These are phyloP conservation scores for Pogonocichla stellata DNA, from an alignment of 2,113 vertebrate species.

Conservation along the genomic window DNA sequence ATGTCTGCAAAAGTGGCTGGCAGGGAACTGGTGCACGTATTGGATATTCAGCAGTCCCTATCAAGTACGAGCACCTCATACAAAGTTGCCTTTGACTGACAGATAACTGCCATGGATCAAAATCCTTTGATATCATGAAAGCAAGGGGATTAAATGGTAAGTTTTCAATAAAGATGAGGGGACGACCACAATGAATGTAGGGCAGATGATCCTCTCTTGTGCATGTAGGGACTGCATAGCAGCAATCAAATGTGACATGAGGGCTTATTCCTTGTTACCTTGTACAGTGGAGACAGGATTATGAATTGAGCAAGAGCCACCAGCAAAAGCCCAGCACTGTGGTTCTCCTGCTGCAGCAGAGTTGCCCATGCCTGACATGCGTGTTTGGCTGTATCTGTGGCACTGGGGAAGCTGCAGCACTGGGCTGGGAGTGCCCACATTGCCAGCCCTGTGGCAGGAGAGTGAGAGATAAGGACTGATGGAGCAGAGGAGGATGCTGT, in stretches of 20 bases:
- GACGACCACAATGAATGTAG: neutral
- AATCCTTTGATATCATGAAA: constrained; percentile 6
- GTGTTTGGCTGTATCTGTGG: neutral
- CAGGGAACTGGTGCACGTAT: neutral
- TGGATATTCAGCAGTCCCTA: neutral
- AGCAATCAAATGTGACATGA: neutral
- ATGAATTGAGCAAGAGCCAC: neutral
- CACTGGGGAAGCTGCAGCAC: neutral
- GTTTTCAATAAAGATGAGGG: constrained; percentile 15
- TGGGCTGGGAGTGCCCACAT: fast-evolving
- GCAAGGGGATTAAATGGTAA: neutral
- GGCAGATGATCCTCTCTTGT: neutral
- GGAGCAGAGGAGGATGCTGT: neutral
- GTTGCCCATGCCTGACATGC: fast-evolving
- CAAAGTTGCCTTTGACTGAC: constrained; percentile 12
- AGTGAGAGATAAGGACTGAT: neutral
- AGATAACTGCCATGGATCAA: neutral
- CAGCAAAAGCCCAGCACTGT: neutral
- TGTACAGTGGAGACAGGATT: neutral
- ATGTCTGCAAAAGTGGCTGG: neutral
- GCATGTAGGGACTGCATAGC: neutral
- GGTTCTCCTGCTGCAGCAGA: neutral
- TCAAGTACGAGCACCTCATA: neutral
- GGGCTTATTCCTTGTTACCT: neutral
- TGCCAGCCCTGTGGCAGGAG: neutral